Conservation (phyloP, 2,888 invertebrate species). For the Himalopsyche kuldschensis region DNA sequence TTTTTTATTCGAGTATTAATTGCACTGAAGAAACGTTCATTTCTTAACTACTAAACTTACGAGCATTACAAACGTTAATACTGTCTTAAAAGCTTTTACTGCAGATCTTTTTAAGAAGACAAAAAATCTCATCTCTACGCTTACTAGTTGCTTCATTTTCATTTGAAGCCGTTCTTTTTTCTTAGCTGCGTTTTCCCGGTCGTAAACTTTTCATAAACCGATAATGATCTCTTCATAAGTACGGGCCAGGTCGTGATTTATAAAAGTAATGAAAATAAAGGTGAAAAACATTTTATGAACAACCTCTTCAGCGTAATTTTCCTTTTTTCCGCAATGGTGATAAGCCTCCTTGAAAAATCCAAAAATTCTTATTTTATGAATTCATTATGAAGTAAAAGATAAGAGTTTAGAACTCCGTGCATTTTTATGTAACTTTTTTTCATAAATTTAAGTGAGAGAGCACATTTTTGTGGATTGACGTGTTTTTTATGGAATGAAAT, state of each 20-base stretch:
- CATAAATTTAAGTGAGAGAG: not conserved
- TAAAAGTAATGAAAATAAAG: constrained; percentile 1
- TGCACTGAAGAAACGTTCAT: too few relatives aligned
- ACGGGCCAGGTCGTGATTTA: constrained; percentile 4
- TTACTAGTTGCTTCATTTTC: not conserved
- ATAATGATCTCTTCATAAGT: constrained; percentile 11
- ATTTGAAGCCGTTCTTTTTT: not conserved
- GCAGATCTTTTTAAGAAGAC: not conserved
- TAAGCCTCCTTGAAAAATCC: not conserved
- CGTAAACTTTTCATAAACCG: constrained; percentile 20
- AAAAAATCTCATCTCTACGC: not conserved
- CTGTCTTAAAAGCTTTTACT: constrained; percentile 3
- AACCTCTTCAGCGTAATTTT: constrained; percentile 1
- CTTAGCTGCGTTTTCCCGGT: not conserved
- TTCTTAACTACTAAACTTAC: not conserved
- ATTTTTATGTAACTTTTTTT: not conserved
- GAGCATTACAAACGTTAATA: not conserved
- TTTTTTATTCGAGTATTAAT: too few relatives aligned
- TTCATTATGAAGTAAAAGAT: not conserved
- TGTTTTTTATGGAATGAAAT: not conserved
- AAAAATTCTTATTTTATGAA: not conserved
- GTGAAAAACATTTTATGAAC: constrained; percentile 11
- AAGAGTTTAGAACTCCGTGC: not conserved
- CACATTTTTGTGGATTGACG: not conserved
- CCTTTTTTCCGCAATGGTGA: constrained; percentile 4